phyloP scores from a whole-genome alignment of 2,888 invertebrate species.

The Deilephila elpenor region DNA sequence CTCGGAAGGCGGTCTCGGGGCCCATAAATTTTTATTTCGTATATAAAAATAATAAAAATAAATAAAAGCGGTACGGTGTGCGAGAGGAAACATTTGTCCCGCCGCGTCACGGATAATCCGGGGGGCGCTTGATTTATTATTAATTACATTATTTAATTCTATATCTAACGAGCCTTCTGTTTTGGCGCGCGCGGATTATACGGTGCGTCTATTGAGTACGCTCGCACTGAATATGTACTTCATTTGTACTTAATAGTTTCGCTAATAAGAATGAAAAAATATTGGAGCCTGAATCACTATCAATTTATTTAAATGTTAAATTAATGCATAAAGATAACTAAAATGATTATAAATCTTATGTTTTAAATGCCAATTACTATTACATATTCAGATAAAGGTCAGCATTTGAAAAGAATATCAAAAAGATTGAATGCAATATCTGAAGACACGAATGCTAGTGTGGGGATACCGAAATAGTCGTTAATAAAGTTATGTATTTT shows the following conservation, averaged over 20 bases:
- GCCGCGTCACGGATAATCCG: conserved; percentile 78
- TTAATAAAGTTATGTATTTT: too few relatives aligned
- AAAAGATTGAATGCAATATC: too few relatives aligned
- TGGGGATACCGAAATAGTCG: too few relatives aligned
- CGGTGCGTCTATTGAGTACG: conserved; percentile 4
- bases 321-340: too few relatives aligned
- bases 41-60: conserved; percentile 83
- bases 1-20: conserved; percentile 78
- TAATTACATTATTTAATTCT: conserved; percentile 64
- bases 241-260: not conserved
- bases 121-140: conserved; percentile 78
- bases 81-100: conserved; percentile 82
- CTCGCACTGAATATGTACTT: conserved; percentile 6
- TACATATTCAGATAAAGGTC: too few relatives aligned
- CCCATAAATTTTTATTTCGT: conserved; percentile 81
- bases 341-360: too few relatives aligned
- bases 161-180: conserved; percentile 27
- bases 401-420: too few relatives aligned
- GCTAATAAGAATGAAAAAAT: too few relatives aligned
- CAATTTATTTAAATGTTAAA: too few relatives aligned
- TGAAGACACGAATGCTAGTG: too few relatives aligned
- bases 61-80: conserved; percentile 68
- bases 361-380: too few relatives aligned
- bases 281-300: too few relatives aligned
- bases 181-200: conserved; percentile 14